Evolutionary conservation across 2,888 invertebrate genomes (phyloP).

Genomic region (Drosophila engyochracea): DNA sequence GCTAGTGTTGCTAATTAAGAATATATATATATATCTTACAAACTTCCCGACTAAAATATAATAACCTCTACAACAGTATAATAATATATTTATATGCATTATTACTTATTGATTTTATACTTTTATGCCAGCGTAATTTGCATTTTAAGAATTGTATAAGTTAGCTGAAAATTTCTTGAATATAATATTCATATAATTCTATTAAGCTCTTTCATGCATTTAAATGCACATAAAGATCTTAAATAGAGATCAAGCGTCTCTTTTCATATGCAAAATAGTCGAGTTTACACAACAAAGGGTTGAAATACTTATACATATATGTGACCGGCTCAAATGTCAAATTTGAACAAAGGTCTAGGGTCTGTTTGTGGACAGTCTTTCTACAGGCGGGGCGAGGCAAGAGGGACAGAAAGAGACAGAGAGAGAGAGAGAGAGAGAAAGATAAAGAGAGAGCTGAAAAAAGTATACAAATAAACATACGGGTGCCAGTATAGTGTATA

Average conservation of each 20-base stretch:
- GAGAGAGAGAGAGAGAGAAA: background rate
- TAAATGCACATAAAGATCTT: background rate
- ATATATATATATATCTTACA: background rate
- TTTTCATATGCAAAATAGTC: conserved; percentile 35
- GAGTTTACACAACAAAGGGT: conserved; percentile 24
- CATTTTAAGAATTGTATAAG: background rate
- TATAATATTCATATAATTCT: background rate
- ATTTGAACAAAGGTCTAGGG: conserved; percentile 8
- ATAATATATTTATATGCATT: background rate
- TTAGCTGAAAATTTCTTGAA: background rate
- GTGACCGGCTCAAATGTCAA: conserved; percentile 13
- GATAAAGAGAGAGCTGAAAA: conserved; percentile 7
- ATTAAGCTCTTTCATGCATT: background rate
- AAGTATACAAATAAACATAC: background rate
- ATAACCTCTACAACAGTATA: background rate
- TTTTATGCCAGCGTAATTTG: background rate
- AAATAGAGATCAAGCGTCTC: conserved; percentile 19
- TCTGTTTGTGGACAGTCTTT: background rate
- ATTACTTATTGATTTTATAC: background rate
- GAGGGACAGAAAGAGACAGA: too few species aligned
- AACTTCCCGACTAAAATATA: background rate
- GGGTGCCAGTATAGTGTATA: conserved; percentile 9
- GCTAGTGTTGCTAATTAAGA: background rate
- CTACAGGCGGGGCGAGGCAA: background rate
- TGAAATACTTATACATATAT: background rate